Percentiles rank a stretch among this genome's conserved stretches.
Evolutionary conservation across 2,797 vertebrate species (phyloP).

Genomic region (Scolopax rusticola): DNA sequence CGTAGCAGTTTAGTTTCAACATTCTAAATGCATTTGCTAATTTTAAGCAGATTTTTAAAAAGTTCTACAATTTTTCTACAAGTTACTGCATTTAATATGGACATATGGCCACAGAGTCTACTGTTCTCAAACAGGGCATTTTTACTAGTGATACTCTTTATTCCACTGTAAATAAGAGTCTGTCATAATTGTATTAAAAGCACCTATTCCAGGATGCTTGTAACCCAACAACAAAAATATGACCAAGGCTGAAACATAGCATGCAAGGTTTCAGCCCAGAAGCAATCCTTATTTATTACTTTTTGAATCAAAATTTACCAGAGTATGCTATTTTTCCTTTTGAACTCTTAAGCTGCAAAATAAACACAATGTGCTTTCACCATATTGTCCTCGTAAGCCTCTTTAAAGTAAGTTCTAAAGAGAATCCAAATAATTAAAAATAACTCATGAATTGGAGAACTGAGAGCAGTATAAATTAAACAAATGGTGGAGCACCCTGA

Average conservation of each 20-base stretch:
- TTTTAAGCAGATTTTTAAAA: background rate
- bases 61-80: background rate
- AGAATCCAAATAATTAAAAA: background rate
- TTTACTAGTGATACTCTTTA: background rate
- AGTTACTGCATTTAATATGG: background rate
- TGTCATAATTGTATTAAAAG: background rate
- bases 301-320: background rate
- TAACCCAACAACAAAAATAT: background rate
- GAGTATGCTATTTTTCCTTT: background rate
- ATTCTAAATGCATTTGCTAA: background rate
- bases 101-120: background rate
- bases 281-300: background rate
- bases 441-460: background rate
- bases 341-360: background rate
- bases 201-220: background rate
- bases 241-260: background rate
- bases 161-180: background rate
- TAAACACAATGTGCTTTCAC: rapidly evolving
- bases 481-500: background rate
- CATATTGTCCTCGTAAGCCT: background rate
- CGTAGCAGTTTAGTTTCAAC: background rate
- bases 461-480: background rate
- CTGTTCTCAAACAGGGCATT: background rate
- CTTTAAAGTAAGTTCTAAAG: background rate
- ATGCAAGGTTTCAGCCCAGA: background rate